These are phyloP conservation scores for Diplogasteroides magnus DNA, from an alignment of 1,140 invertebrate species.

Conservation along the genomic window DNA sequence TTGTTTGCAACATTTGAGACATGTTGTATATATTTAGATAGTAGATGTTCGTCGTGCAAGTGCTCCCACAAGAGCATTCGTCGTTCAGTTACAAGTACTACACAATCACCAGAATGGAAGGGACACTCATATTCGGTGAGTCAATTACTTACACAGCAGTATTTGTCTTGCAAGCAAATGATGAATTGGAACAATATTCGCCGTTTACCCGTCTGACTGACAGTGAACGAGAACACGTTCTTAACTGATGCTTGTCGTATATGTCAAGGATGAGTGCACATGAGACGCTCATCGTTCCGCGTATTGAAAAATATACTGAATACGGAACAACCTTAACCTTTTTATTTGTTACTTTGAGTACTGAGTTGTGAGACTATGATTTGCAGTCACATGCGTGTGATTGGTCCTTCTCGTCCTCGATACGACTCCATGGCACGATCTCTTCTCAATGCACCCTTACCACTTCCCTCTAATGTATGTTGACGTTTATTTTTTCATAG, in stretches of 20 bases:
- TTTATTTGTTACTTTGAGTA: not conserved
- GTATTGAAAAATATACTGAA: no score
- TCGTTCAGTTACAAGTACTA: constrained; percentile 40
- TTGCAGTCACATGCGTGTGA: constrained; percentile 20
- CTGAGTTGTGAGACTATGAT: not conserved
- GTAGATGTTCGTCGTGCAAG: constrained; percentile 15
- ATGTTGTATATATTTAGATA: constrained; percentile 2
- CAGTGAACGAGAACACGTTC: no score
- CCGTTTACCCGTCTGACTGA: no score
- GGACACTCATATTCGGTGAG: constrained; percentile 27
- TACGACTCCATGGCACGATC: constrained; percentile 1
- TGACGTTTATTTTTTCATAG: no score
- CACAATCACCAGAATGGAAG: constrained; percentile 45
- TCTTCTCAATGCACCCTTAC: not conserved
- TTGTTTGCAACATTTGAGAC: not conserved
- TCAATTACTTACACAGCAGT: no score
- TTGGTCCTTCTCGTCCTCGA: constrained; percentile 1
- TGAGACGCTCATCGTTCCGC: no score
- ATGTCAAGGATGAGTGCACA: no score
- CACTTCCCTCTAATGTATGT: no score
- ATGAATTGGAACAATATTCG: no score
- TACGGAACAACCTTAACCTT: no score
- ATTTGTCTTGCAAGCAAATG: no score
- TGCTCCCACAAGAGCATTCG: constrained; percentile 8
- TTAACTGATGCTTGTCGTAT: no score